Base-by-base conservation (phyloP, 2,797 vertebrate genomes). In the Chaetodon trifasciatus region DNA sequence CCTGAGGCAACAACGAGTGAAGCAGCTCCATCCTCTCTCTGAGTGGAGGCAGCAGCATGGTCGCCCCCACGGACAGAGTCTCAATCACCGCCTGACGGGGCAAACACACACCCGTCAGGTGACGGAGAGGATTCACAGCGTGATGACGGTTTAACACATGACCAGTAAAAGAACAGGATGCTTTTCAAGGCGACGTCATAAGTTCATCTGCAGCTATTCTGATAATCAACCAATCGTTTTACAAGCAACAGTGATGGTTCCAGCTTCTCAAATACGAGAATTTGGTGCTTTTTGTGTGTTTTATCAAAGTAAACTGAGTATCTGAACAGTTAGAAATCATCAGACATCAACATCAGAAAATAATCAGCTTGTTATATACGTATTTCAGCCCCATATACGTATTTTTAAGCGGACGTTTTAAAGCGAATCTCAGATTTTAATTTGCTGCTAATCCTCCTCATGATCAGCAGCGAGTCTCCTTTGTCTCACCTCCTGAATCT, bases 1-100 rank as follows among this genome's bases (percentile, higher is more conserved):
- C 96, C 84, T 96, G 96, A 81, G 96, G 96, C 88, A 96, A 92
- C 87, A 96, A 84, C 0, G 95, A 93, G 91, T 96, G 96, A 13
- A 96, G 95, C 1, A 96, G 94, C 89, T 96, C 96, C 86, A 96
- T 96, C 87, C 96, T 93, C 93, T 96, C 96, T 85, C 96, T 95
- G 75, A 96, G 94, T 0, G 96, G 96, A 64, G 96, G 96, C 89
- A 96, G 93, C 89, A 96, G 87, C 92, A 96, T 94, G 74, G 95
- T 96, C 0, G 96, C 96, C 49, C 96, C 96, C 46, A 96, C 95
- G 0, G 96, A 96, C 76, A 96, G 93, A 0, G 96, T 96, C 87
- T 94, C 95, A 24, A 96, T 96, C 87, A 96, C 96, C 21, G 95
- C 96, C 96, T 96, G 89, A 70, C 7, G 23, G 70, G 58, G 87